Percentiles rank a stretch among this genome's conserved stretches.
Conservation (phyloP, 2,888 invertebrate genomes). For the Sminthurinus aureus region DNA sequence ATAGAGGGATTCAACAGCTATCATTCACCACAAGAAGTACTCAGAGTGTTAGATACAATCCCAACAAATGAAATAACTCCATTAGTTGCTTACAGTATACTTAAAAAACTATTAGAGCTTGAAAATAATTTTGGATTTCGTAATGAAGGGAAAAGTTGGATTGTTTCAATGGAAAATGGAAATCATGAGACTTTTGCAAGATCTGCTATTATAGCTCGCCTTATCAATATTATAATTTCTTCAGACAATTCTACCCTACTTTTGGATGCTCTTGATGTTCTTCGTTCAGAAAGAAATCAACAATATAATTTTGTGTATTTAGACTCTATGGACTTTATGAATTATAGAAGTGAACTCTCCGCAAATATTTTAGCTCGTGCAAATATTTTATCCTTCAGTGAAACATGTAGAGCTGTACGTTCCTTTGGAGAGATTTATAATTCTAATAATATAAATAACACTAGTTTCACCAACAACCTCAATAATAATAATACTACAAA, state of each 20-base stretch:
- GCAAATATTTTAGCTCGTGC: constrained; percentile 71
- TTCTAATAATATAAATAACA: background rate
- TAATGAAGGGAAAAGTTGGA: constrained; percentile 59
- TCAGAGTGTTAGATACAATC: constrained; percentile 64
- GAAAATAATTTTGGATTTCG: constrained; percentile 63
- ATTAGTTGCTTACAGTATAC: constrained; percentile 64
- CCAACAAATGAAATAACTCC: constrained; percentile 61
- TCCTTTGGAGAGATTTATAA: constrained; percentile 66
- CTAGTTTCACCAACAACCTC: too few species aligned
- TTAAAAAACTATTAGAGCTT: constrained; percentile 65
- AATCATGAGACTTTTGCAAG: constrained; percentile 63
- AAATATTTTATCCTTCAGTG: constrained; percentile 68
- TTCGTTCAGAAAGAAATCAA: constrained; percentile 60
- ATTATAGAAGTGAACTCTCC: constrained; percentile 67
- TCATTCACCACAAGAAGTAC: constrained; percentile 62
- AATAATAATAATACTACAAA: constrained; percentile 3
- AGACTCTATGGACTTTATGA: constrained; percentile 60
- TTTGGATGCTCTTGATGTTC: constrained; percentile 63
- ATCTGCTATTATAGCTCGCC: constrained; percentile 64
- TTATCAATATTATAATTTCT: constrained; percentile 65
- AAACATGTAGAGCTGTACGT: constrained; percentile 70
- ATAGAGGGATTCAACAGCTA: constrained; percentile 62
- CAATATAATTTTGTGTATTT: constrained; percentile 28
- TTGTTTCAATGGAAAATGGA: constrained; percentile 60
- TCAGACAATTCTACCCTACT: constrained; percentile 63